Evolutionary conservation across 2,113 vertebrate genomes (phyloP).

Genomic region (Pluvialis apricaria): DNA sequence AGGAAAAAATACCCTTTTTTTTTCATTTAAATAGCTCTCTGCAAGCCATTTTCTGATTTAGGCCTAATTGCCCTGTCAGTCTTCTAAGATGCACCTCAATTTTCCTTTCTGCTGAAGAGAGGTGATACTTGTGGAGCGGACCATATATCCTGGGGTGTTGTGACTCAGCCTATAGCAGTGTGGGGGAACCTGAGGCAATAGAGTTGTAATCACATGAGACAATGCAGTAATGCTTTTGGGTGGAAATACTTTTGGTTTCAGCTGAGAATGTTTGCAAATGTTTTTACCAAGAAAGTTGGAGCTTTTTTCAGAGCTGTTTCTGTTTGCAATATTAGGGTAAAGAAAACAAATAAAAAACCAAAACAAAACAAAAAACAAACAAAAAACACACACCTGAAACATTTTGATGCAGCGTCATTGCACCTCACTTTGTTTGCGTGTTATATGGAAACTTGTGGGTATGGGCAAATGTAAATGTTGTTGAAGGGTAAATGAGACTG

Average conservation of each 20-base stretch:
- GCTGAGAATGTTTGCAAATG: not conserved
- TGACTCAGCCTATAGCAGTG: not conserved
- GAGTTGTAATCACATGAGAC: not conserved
- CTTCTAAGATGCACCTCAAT: not conserved
- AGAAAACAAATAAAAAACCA: not conserved
- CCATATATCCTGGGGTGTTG: not conserved
- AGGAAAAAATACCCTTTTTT: not conserved
- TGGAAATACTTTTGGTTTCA: not conserved
- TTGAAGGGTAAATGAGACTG: not conserved
- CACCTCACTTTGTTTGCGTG: not conserved
- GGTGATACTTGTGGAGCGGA: not conserved
- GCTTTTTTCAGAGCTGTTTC: not conserved
- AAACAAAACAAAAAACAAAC: not conserved
- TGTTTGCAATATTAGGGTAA: not conserved
- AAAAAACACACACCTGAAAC: not conserved
- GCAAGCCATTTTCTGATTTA: not conserved
- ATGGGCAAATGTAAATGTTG: not conserved
- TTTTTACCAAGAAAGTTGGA: not conserved
- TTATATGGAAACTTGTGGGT: not conserved
- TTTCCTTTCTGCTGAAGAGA: not conserved
- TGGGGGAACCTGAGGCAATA: not conserved
- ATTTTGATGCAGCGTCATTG: not conserved
- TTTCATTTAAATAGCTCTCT: not conserved
- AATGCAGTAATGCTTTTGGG: not conserved
- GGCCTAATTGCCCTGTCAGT: not conserved